Evolutionary conservation across 2,113 vertebrate species (phyloP), one percentile per base, ranked within the genome.

Genomic region (Stomatorhinus ivindoensis): DNA sequence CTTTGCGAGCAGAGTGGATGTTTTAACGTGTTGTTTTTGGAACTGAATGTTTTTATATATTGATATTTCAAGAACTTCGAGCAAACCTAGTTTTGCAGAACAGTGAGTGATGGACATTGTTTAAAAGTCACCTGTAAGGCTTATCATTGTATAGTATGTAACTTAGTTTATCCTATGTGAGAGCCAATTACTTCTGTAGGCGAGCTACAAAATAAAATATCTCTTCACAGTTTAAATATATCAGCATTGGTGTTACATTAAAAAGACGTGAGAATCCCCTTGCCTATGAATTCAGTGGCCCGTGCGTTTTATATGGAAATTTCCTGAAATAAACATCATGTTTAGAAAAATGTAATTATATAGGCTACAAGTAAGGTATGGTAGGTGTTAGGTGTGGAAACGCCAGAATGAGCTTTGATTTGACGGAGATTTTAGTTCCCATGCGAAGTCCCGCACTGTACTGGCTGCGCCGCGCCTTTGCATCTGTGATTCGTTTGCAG

Each of bases 11-110:
- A 69, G 35, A 19, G n/a, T 69, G 61, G 94, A 95, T 95, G 94
- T 95, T 95, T 95, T 95, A 93, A 94, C 94, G 95, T 94, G 89
- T 95, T 96, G 94, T 96, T 96, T 96, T 96, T 94, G 93, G 94
- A 95, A 95, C 95, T 94, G 93, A 92, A 91, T 94, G 13, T 69
- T 73, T 95, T 94, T 93, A 93, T 95, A 94, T 42, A 42, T 7
- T 15, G 73, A 35, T 42, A 42, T 80, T 80, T 42, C 73, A 39
- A 19, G 35, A 80, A 80, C 35, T 19, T 80, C 35, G 19, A 80
- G 35, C 73, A 19, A 21, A 39, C 35, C 73, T 19, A 80, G 73
- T 3, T 80, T 42, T 42, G 35, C 35, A 8, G 61, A 69, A 69
- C 35, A 80, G 13, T 80, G 15, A 19, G 35, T 17, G 13, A 17